Percentiles rank a stretch among this genome's conserved stretches.
Evolutionary conservation across 1,140 invertebrate species (phyloP).

Genomic region (Drosophila neocordata): DNA sequence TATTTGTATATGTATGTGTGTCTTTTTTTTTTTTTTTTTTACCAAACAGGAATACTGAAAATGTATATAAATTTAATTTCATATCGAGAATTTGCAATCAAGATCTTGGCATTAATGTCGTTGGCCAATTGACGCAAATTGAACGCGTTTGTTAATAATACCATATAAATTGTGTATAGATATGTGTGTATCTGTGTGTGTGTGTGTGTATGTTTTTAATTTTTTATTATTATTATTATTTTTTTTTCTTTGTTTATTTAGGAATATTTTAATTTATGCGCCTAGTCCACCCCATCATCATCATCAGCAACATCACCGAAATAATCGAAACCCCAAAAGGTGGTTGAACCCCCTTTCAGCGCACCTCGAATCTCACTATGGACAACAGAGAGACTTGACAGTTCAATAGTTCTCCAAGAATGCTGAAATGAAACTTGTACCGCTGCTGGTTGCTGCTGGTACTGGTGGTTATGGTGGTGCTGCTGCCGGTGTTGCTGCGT

Average conservation of each 20-base stretch:
- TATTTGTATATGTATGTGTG: background rate
- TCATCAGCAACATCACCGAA: background rate
- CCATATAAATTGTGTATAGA: background rate
- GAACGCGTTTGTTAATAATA: conserved; percentile 23
- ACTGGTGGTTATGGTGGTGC: conserved; percentile 9
- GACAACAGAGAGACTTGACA: background rate
- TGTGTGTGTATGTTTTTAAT: conserved; percentile 14
- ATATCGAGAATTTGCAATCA: conserved; percentile 58
- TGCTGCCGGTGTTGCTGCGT: conserved; percentile 23
- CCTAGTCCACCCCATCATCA: conserved; percentile 9
- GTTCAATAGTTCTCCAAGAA: conserved; percentile 45
- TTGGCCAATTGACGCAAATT: conserved; percentile 67
- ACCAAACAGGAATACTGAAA: conserved; percentile 58
- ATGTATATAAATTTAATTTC: conserved; percentile 54
- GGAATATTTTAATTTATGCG: conserved; percentile 62
- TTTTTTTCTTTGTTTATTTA: conserved; percentile 1
- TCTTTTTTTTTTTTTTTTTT: background rate
- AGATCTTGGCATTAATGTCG: conserved; percentile 7
- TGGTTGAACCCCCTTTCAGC: conserved; percentile 43
- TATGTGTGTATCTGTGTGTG: background rate
- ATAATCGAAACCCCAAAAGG: conserved; percentile 31
- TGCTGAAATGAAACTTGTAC: conserved; percentile 63
- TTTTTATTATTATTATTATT: conserved; percentile 24
- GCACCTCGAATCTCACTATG: background rate
- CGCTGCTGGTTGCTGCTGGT: background rate